These are phyloP conservation scores for Saccostrea echinata DNA, from an alignment of 1,140 invertebrate species.

Conservation along the genomic window DNA sequence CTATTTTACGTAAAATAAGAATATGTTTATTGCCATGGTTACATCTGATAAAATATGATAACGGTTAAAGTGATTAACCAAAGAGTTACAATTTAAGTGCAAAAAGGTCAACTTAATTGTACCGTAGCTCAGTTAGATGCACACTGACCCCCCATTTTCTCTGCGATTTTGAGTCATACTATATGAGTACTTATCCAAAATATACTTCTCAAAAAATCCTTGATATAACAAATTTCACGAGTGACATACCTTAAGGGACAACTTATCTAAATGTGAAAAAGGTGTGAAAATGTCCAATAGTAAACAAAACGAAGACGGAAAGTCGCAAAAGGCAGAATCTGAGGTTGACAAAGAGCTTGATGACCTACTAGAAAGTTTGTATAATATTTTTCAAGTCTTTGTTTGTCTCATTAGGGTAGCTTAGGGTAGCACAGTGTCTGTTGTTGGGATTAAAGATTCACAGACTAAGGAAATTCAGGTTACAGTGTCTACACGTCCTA, in stretches of 20 bases:
- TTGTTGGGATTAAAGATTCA: not conserved
- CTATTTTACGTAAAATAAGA: too few relatives aligned
- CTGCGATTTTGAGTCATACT: too few relatives aligned
- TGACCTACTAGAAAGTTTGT: conserved; percentile 65
- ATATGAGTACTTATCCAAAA: too few relatives aligned
- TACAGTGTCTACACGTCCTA: not conserved
- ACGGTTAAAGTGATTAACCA: too few relatives aligned
- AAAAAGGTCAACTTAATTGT: too few relatives aligned
- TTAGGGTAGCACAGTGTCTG: not conserved
- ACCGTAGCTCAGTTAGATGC: too few relatives aligned
- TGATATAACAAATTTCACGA: too few relatives aligned
- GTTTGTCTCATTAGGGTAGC: not conserved
- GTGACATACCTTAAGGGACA: not conserved
- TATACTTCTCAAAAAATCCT: too few relatives aligned
- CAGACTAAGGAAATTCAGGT: not conserved
- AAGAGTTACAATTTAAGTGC: too few relatives aligned
- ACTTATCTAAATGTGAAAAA: not conserved
- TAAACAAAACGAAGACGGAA: not conserved
- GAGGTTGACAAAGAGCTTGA: conserved; percentile 62
- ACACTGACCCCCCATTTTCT: too few relatives aligned
- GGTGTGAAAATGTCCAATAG: conserved; percentile 32
- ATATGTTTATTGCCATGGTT: too few relatives aligned
- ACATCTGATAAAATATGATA: too few relatives aligned
- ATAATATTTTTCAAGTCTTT: not conserved
- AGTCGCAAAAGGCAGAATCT: not conserved